These are phyloP conservation scores for Acanthurus tractus DNA, from an alignment of 2,797 vertebrate species.

Conservation along the genomic window DNA sequence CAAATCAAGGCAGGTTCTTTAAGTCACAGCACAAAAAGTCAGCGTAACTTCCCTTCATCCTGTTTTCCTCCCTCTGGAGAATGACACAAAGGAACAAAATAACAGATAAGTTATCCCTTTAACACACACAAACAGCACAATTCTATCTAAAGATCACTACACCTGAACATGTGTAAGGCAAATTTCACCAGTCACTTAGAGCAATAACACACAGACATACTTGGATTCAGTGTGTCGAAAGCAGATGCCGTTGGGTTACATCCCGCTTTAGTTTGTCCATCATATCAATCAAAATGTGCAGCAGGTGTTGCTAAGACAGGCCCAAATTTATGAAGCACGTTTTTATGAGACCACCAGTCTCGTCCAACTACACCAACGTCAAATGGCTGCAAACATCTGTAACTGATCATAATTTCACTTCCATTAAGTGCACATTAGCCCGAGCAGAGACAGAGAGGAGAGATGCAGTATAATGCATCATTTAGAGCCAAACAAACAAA, in stretches of 20 bases:
- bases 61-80: slow-evolving; percentile 18
- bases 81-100: slow-evolving; percentile 17
- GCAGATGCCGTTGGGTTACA: slow-evolving; percentile 15
- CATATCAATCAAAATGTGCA: slow-evolving; percentile 53
- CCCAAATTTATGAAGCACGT: slow-evolving; percentile 59
- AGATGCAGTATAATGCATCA: slow-evolving; percentile 52
- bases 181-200: background rate
- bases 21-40: slow-evolving; percentile 17
- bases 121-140: background rate
- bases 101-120: background rate
- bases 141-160: background rate
- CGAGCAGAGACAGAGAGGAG: slow-evolving; percentile 35
- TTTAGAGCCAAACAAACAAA: slow-evolving; percentile 47
- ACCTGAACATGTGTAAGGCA: background rate
- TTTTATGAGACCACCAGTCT: slow-evolving; percentile 59
- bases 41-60: background rate
- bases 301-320: slow-evolving; percentile 61
- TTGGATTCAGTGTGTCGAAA: background rate
- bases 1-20: slow-evolving; percentile 11
- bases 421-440: slow-evolving; percentile 72
- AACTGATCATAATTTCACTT: slow-evolving; percentile 70
- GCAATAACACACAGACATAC: background rate
- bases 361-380: slow-evolving; percentile 58
- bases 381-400: slow-evolving; percentile 72
- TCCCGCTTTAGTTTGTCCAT: slow-evolving; percentile 35